These are phyloP conservation scores for Myotis lucifugus DNA, from an alignment of 2,113 vertebrate species.

Conservation along the genomic window DNA sequence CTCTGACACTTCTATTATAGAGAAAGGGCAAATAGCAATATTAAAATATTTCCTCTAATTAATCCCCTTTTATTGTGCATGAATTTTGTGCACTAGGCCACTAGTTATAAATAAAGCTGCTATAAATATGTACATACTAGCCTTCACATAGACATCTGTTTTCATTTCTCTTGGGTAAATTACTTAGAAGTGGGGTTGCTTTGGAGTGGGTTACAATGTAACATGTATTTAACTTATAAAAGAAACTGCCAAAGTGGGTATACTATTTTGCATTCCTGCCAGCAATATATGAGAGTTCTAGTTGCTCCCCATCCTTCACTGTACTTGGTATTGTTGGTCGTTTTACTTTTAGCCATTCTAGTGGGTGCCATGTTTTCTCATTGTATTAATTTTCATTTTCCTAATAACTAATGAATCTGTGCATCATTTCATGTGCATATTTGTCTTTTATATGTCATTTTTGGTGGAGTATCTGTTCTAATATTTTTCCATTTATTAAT, in stretches of 20 bases:
- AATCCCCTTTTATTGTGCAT: too few species aligned
- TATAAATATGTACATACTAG: not conserved
- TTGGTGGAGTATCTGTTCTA: not conserved
- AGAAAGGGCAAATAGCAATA: too few species aligned
- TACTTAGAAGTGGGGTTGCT: not conserved
- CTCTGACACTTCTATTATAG: too few species aligned
- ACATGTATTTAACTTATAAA: not conserved
- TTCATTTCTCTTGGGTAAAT: slow-evolving; percentile 14
- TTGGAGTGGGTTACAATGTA: not conserved
- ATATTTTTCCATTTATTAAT: slow-evolving; percentile 17
- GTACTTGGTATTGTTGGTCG: not conserved
- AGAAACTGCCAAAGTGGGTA: not conserved
- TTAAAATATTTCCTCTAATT: too few species aligned
- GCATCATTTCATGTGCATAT: not conserved
- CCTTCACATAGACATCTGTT: not conserved
- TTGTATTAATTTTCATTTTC: slow-evolving; percentile 30
- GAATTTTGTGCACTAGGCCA: too few species aligned
- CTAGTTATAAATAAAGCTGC: not conserved
- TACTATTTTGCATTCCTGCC: not conserved
- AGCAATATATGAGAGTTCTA: not conserved
- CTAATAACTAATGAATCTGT: not conserved
- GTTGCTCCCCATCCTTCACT: not conserved
- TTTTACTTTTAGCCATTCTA: slow-evolving; percentile 1
- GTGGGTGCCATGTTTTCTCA: not conserved
- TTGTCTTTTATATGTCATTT: slow-evolving; percentile 26